These are phyloP conservation scores for Thymallus thymallus DNA, from an alignment of 2,113 vertebrate genomes.

Conservation along the genomic window DNA sequence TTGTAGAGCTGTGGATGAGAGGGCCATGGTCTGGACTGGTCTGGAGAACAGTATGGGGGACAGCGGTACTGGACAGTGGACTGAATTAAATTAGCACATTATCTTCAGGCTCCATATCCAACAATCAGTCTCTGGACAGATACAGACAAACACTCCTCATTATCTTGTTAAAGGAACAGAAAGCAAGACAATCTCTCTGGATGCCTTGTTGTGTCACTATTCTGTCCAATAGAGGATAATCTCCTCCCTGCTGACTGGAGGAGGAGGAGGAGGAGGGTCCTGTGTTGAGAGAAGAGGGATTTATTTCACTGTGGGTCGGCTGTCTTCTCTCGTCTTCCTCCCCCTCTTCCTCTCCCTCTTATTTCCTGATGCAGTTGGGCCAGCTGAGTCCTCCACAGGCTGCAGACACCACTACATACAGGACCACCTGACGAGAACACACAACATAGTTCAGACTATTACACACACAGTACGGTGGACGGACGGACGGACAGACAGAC, in stretches of 20 bases:
- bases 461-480: no score
- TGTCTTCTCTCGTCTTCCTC: conserved; percentile 9
- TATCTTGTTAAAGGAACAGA: no score
- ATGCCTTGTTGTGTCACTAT: conserved; percentile 30
- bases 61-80: no score
- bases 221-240: conserved; percentile 40
- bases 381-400: conserved; percentile 87
- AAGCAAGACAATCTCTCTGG: no score
- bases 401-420: conserved; percentile 87
- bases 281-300: background rate
- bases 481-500: no score
- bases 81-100: no score
- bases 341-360: conserved; percentile 37
- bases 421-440: conserved; percentile 76
- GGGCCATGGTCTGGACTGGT: no score
- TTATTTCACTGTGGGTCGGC: conserved; percentile 43
- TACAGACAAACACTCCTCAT: no score
- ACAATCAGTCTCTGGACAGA: no score
- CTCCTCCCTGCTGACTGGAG: background rate
- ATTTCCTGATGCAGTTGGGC: conserved; percentile 84
- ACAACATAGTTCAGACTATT: background rate
- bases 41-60: no score
- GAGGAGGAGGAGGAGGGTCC: background rate
- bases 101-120: no score
- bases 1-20: no score